Base-by-base conservation (phyloP, 2,888 invertebrate species). In the Drosophila monieri region DNA sequence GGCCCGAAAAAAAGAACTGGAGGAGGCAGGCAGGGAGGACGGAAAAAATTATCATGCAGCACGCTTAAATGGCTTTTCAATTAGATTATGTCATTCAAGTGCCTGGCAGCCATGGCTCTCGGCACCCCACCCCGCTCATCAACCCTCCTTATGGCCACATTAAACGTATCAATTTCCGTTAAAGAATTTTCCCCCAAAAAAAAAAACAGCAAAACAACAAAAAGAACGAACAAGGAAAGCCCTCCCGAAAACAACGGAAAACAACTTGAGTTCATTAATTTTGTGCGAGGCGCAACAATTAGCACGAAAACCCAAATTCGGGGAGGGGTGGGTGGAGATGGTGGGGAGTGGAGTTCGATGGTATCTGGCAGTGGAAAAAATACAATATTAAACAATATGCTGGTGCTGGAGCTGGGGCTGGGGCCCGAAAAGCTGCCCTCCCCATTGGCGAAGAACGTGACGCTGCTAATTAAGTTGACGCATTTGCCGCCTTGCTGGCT, bases 1-100 rank as follows among this genome's bases (percentile, higher is more conserved):
- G 39, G 39, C 15, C 39, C 4, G 9, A 4, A 41, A 41, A 41
- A 15, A 41, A 39, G 8, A 14, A n/a, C 8, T 0, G 1, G 18
- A 39, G 14, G 2, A 23, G 8, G 41, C 35, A 23, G 8, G 41
- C 35, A n/a, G n/a, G n/a, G 30, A 67, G 43, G 21, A 6, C 3
- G 8, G 21, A 74, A 73, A 77, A 83, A 88, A 88, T 85, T 85
- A 83, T 85, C 83, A 85, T 85, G 77, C 88, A 76, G 76, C 84
- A 80, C 88, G 88, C 85, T 80, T 85, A 85, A 85, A 85, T 85
- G 84, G 85, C 84, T 85, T 85, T 85, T 85, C 85, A 85, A 85
- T 85, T 85, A 88, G 88, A 85, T 85, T 85, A 85, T 85, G 85
- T 85, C 88, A 88, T 88, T 86, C 70, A 73, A 74, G 76, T 73